Evolutionary conservation across 2,797 vertebrate genomes (phyloP), one percentile per base, ranked within the genome.

Genomic region (Neosilurus hyrtlii): DNA sequence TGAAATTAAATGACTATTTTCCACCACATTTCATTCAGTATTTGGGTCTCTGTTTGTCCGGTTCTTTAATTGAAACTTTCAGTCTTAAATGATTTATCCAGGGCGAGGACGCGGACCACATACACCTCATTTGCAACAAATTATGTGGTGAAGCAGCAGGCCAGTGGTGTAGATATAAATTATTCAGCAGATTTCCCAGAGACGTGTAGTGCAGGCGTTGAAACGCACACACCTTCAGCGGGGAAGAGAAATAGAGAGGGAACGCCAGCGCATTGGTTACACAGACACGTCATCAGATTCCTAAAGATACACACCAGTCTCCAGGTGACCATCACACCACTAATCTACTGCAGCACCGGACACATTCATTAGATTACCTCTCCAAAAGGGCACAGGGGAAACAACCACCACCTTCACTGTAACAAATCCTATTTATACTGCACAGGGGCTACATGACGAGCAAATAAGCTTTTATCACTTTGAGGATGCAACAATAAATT

Each of bases 71-170:
- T 82, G 70, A 73, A 75, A 73, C 57, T 80, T 86, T 85, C 86
- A 76, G 82, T 68, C 86, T 80, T 59, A 73, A 80, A 89, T 88
- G 89, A 91, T 90, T 88, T 86, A 87, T 81, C 77, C 71, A 15
- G 73, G 86, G 90, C 80, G 83, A 87, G 83, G 80, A 88, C 74
- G 65, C 81, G 63, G 68, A 85, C 86, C 88, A 88, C 88, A 92
- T 91, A 92, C 85, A 86, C 88, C 89, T 92, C 78, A 92, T 92
- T 91, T 91, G 85, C 88, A 87, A 89, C 89, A 87, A 90, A 92
- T 92, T 90, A 91, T 54, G 79, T 86, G 63, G 88, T 68, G 89
- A 90, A 91, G 89, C 78, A 90, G 85, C 88, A 83, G 76, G 80
- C 89, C 67, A 86, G 88, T 90, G 88, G 87, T 85, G 80, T 84